Base-by-base conservation (phyloP, 2,888 invertebrate genomes). In the Terebella lapidaria region DNA sequence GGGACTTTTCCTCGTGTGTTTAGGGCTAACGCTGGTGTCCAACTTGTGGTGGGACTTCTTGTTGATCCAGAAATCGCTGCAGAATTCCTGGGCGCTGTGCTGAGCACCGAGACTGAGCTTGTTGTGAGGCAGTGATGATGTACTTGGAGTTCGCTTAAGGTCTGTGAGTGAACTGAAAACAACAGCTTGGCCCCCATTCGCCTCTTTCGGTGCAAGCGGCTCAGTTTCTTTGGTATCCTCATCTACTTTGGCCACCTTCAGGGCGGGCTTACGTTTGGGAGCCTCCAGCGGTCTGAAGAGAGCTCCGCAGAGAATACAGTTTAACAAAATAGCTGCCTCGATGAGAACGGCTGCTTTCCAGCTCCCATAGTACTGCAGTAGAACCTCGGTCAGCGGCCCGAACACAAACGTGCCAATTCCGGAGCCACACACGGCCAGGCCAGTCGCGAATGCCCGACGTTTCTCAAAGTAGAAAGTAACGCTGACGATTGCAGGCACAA, bases 401-500 rank as follows among this genome's bases (percentile, higher is more conserved):
- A 97, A 92, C 15, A 94, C 81, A 78, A 94, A 90, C 2, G 95
- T 95, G 56, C 97, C 97, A 54, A 97, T 86, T 5, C 97, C 97
- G 0, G 96, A 94, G 2, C 97, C 97, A 75, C 94, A 94, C 0
- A 94, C 94, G 0, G 94, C 94, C 63, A 94, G 89, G 22, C 94
- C 97, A 0, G 96, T 99, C 3, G 99, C 97, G 71, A 97, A 86
- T 42, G 96, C 92, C 58, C 97, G 86, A 72, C 88, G 88, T 71
- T 91, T 89, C 78, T 99, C 96, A 78, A 99, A 99, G 85, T 97
- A 99, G 71, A 91, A 91, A 1, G 95, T 94, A 35, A 99, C 97
- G 78, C 92, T 92, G 58, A 97, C 95, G 70, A 99, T 96, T 58
- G 97, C 96, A 0, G 99, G 97, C 61, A 99, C 85, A 80, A 97